Evolutionary conservation across 2,888 invertebrate species (phyloP).

Genomic region (Hesperia comma): DNA sequence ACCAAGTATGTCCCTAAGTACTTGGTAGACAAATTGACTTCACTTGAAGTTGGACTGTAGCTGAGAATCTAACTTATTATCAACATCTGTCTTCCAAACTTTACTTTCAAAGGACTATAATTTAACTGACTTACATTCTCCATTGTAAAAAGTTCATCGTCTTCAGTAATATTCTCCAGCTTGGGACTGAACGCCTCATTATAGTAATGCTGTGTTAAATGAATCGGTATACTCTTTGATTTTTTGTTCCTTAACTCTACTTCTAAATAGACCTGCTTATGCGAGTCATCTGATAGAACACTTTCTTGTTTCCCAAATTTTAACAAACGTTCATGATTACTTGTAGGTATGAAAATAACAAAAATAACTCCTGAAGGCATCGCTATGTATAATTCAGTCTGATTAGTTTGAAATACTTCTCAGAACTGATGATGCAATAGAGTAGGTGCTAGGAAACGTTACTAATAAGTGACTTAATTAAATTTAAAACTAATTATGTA

Average conservation of each 20-base stretch:
- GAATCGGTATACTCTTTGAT: constrained; percentile 68
- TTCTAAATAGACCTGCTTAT: constrained; percentile 62
- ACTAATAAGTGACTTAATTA: constrained; percentile 52
- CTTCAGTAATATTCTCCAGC: constrained; percentile 70
- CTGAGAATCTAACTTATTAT: too few relatives aligned
- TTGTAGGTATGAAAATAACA: constrained; percentile 87
- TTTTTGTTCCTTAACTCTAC: constrained; percentile 72
- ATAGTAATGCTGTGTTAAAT: constrained; percentile 69
- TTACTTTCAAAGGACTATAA: too few relatives aligned
- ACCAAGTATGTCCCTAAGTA: too few relatives aligned
- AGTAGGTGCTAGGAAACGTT: constrained; percentile 37
- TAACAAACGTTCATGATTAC: constrained; percentile 86
- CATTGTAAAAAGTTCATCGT: constrained; percentile 85
- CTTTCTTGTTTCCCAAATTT: constrained; percentile 76
- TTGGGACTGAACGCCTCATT: constrained; percentile 64
- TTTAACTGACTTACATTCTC: constrained; percentile 80
- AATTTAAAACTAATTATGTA: constrained; percentile 45
- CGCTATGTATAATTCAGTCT: background rate
- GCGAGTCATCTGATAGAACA: constrained; percentile 52
- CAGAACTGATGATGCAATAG: background rate
- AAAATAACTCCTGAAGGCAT: constrained; percentile 87
- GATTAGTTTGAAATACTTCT: background rate
- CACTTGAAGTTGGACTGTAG: too few relatives aligned
- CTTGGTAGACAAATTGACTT: too few relatives aligned
- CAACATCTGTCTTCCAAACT: too few relatives aligned